Evolutionary conservation across 2,797 vertebrate genomes (phyloP).

Genomic region (Malurus leucopterus): DNA sequence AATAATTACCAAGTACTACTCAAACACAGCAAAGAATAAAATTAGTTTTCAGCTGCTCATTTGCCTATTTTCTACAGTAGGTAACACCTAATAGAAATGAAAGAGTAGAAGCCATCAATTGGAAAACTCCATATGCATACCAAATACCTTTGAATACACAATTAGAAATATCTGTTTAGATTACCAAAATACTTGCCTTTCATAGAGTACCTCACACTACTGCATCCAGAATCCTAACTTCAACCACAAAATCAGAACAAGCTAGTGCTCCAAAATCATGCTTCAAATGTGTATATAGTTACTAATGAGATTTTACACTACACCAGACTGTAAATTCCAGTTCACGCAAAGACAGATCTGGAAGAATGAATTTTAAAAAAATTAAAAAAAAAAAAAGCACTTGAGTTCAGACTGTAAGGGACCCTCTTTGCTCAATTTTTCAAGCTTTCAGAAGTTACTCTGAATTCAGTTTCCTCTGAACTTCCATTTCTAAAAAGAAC

Average conservation of each 20-base stretch:
- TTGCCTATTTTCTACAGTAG: not conserved
- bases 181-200: not conserved
- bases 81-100: not conserved
- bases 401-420: not conserved
- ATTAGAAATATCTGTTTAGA: not conserved
- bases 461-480: not conserved
- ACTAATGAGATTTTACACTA: not conserved
- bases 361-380: not conserved
- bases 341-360: not conserved
- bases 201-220: not conserved
- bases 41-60: not conserved
- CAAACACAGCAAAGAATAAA: constrained; percentile 33
- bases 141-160: not conserved
- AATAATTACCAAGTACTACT: constrained; percentile 61
- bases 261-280: not conserved
- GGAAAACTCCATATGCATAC: not conserved
- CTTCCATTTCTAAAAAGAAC: not conserved
- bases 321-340: not conserved
- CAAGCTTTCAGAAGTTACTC: not conserved
- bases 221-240: not conserved
- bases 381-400: not conserved
- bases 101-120: not conserved
- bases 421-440: not conserved
- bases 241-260: not conserved
- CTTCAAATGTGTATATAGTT: accelerated